Percentiles rank a stretch among this genome's conserved stretches.
Conservation (phyloP, 2,888 invertebrate species). For the Doris montereyensis region DNA sequence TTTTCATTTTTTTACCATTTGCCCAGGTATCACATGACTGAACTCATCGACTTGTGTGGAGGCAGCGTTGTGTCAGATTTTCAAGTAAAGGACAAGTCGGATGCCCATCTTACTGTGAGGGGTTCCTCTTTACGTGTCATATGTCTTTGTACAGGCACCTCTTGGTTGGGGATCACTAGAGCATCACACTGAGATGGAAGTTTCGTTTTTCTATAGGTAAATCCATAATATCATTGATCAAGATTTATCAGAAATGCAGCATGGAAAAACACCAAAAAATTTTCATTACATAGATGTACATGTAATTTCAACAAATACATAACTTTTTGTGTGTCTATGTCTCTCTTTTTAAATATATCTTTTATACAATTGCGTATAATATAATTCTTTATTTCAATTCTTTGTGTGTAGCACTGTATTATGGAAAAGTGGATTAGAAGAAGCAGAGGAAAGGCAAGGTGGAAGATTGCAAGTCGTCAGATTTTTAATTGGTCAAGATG, state of each 20-base stretch:
- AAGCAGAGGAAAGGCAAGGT: slow-evolving; percentile 63
- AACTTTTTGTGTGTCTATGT: too few relatives aligned
- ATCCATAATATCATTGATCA: too few relatives aligned
- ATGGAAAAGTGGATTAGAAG: slow-evolving; percentile 70
- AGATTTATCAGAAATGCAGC: too few relatives aligned
- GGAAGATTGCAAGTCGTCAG: slow-evolving; percentile 66
- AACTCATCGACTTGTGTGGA: slow-evolving; percentile 73
- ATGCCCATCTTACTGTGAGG: slow-evolving; percentile 71
- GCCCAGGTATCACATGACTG: slow-evolving; percentile 69
- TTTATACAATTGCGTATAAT: too few relatives aligned
- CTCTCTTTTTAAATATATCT: too few relatives aligned
- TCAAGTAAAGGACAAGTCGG: slow-evolving; percentile 61
- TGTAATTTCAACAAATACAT: too few relatives aligned
- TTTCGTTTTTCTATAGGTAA: slow-evolving; percentile 68
- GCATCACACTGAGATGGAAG: slow-evolving; percentile 73
- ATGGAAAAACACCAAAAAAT: too few relatives aligned
- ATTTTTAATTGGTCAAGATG: slow-evolving; percentile 69
- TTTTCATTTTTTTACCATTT: slow-evolving; percentile 51
- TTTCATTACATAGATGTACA: too few relatives aligned
- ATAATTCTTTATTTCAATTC: neutral
- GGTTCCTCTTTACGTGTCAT: slow-evolving; percentile 73
- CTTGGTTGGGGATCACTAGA: slow-evolving; percentile 73
- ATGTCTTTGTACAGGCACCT: slow-evolving; percentile 71
- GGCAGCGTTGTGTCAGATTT: slow-evolving; percentile 72
- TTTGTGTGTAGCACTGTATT: slow-evolving; percentile 68